Conservation (phyloP, 1,140 invertebrate genomes). For the Zeugodacus cucurbitae region DNA sequence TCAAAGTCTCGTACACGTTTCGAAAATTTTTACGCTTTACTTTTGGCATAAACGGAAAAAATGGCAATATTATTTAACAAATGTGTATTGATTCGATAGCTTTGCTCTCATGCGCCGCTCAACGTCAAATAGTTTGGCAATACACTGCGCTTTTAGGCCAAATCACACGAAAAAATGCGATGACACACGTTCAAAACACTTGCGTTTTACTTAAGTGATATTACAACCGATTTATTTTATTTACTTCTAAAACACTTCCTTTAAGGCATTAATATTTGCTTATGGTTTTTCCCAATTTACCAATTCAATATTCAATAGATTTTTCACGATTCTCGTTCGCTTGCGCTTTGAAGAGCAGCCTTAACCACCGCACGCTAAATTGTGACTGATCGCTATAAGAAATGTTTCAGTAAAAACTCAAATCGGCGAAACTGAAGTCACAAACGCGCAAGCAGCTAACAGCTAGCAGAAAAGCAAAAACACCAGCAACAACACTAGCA, state of each 20-base stretch:
- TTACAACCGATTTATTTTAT: neutral
- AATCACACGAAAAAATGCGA: neutral
- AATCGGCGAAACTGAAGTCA: conserved; percentile 38
- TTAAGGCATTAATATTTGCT: neutral
- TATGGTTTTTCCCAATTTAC: neutral
- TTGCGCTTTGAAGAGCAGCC: neutral
- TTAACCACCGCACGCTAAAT: conserved; percentile 26
- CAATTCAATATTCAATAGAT: neutral
- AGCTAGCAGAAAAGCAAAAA: neutral
- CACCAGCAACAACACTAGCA: neutral
- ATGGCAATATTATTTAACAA: neutral
- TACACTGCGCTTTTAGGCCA: neutral
- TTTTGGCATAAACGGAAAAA: neutral
- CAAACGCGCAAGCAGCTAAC: conserved; percentile 12
- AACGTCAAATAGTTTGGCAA: neutral
- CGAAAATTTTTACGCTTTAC: neutral
- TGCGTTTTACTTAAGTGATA: neutral
- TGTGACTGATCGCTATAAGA: conserved; percentile 38
- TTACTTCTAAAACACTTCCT: neutral
- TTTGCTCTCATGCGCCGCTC: neutral
- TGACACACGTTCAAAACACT: neutral
- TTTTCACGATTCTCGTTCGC: neutral
- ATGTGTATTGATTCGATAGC: neutral
- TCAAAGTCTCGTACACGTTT: neutral
- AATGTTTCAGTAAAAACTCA: conserved; percentile 36